These are phyloP conservation scores for Epinephelus awoara DNA, from an alignment of 2,797 vertebrate species.

Conservation along the genomic window DNA sequence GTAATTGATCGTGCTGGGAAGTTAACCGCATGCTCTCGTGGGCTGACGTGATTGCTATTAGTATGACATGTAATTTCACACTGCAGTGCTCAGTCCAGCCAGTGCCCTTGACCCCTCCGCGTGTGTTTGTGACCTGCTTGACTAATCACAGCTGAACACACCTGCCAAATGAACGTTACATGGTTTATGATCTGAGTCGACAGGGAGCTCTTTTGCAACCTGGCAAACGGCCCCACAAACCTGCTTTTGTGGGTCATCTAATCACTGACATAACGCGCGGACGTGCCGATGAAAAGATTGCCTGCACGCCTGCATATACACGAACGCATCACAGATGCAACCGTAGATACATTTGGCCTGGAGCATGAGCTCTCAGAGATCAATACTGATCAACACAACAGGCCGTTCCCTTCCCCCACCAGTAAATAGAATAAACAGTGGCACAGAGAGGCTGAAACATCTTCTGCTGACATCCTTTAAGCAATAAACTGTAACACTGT, in stretches of 20 bases:
- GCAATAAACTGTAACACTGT: neutral
- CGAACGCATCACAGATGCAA: constrained; percentile 27
- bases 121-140: constrained; percentile 25
- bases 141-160: constrained; percentile 14
- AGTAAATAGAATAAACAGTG: constrained; percentile 27
- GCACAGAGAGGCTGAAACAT: constrained; percentile 15
- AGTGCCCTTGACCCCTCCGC: constrained; percentile 53
- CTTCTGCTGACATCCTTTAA: constrained; percentile 4
- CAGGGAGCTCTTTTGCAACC: constrained; percentile 1
- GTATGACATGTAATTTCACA: constrained; percentile 65
- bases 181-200: constrained; percentile 16
- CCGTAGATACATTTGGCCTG: constrained; percentile 42
- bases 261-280: constrained; percentile 4
- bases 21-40: constrained; percentile 14
- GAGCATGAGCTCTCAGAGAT: constrained; percentile 59
- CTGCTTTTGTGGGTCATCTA: constrained; percentile 17
- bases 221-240: constrained; percentile 12
- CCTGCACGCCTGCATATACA: neutral
- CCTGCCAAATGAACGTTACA: constrained; percentile 15
- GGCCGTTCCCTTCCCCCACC: constrained; percentile 33
- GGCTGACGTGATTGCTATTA: constrained; percentile 35
- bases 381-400: constrained; percentile 69
- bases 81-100: constrained; percentile 33
- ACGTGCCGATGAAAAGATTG: neutral
- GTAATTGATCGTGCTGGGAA: constrained; percentile 45